Percentiles rank a stretch among this genome's conserved stretches.
phyloP scores from a whole-genome alignment of 2,888 invertebrate genomes.

The Drosophila siamana region DNA sequence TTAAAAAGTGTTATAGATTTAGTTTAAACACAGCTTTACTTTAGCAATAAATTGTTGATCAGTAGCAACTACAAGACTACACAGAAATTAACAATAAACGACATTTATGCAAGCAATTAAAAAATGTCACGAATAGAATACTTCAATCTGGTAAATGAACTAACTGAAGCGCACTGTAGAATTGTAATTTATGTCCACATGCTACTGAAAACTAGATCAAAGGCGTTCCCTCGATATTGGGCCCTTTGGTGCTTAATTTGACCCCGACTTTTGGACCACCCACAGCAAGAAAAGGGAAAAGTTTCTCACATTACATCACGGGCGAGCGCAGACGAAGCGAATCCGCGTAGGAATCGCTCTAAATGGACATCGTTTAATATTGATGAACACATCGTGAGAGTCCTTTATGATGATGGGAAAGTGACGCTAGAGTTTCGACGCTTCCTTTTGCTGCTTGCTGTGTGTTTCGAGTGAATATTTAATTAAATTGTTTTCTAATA shows the following conservation, averaged over 20 bases:
- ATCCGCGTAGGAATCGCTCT: slow-evolving; percentile 45
- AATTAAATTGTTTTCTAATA: slow-evolving; percentile 85
- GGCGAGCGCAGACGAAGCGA: slow-evolving; percentile 45
- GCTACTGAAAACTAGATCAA: slow-evolving; percentile 57
- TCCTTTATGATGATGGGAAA: slow-evolving; percentile 69
- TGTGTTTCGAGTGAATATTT: slow-evolving; percentile 83
- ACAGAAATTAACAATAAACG: too few species aligned
- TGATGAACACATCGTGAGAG: slow-evolving; percentile 71
- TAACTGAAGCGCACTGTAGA: neutral
- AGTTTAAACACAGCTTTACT: too few species aligned
- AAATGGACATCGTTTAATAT: slow-evolving; percentile 80
- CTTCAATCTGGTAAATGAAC: slow-evolving; percentile 2
- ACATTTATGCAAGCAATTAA: too few species aligned
- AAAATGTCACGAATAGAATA: neutral
- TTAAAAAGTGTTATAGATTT: too few species aligned
- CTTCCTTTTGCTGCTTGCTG: neutral
- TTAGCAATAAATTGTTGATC: too few species aligned
- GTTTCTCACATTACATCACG: slow-evolving; percentile 78
- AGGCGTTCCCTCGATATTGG: slow-evolving; percentile 43
- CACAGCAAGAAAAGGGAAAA: slow-evolving; percentile 42
- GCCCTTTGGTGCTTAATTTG: slow-evolving; percentile 17
- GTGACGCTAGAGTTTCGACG: slow-evolving; percentile 45
- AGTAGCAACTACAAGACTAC: too few species aligned
- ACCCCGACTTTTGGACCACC: slow-evolving; percentile 23
- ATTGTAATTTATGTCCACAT: neutral